These are phyloP conservation scores for Tridacna gigas DNA, from an alignment of 2,888 invertebrate genomes.

Conservation along the genomic window DNA sequence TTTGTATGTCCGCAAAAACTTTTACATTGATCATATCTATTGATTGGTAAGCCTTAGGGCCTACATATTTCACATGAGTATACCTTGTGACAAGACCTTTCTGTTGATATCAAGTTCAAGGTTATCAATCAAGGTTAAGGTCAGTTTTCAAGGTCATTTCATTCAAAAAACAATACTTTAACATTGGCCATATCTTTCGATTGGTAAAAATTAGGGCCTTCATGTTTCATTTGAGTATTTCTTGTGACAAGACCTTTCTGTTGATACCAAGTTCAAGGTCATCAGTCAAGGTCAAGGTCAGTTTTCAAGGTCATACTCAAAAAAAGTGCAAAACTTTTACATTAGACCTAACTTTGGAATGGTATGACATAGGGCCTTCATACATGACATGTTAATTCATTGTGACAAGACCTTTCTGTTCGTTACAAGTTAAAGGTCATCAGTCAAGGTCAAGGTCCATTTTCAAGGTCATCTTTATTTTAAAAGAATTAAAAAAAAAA, in stretches of 20 bases:
- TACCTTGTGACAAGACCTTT: neutral
- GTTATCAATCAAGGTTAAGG: slow-evolving; percentile 1
- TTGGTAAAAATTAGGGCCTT: neutral
- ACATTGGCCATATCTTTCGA: neutral
- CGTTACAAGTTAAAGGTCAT: neutral
- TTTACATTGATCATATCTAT: neutral
- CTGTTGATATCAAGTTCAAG: slow-evolving; percentile 8
- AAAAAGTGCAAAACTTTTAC: neutral
- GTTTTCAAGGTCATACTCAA: neutral
- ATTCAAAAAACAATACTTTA: neutral
- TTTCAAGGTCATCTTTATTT: no score
- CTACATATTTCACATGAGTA: slow-evolving; percentile 4
- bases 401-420: neutral
- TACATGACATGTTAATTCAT: neutral
- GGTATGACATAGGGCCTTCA: neutral
- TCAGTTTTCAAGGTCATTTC: neutral
- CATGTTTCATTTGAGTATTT: neutral
- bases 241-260: neutral
- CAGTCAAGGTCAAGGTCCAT: slow-evolving; percentile 10
- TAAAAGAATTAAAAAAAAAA: no score
- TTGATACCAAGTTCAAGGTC: slow-evolving; percentile 8
- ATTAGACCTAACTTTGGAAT: neutral
- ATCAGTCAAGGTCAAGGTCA: slow-evolving; percentile 8
- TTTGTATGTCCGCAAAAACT: neutral
- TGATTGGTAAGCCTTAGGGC: neutral